A percentile compares a stretch with the other conserved stretches of the same genome.
Evolutionary conservation across 2,113 vertebrate genomes (phyloP).

Genomic region (Stegastes partitus): DNA sequence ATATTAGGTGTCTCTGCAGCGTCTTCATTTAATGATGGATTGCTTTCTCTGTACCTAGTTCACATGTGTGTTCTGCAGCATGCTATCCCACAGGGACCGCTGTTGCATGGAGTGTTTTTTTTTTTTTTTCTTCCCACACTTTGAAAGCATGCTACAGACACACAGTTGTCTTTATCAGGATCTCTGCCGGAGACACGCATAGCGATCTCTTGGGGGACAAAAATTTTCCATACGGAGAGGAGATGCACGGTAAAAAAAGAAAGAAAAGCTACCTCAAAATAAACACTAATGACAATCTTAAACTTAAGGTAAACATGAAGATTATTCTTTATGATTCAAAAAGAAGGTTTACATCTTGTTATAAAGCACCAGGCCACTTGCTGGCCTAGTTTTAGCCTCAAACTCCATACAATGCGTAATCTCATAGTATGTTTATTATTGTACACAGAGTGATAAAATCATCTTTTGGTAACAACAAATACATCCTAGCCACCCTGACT

Average conservation of each 20-base stretch:
- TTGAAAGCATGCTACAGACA: conserved; percentile 39
- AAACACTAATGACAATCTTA: conserved; percentile 23
- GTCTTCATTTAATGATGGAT: conserved; percentile 54
- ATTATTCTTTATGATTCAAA: background rate
- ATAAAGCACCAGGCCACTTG: background rate
- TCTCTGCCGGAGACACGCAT: conserved; percentile 36
- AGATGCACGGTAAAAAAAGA: conserved; percentile 18
- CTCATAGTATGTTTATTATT: background rate
- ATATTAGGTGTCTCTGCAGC: conserved; percentile 49
- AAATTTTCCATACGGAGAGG: conserved; percentile 41
- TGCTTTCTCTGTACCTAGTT: conserved; percentile 7
- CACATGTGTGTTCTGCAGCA: conserved; percentile 35
- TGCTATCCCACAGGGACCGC: conserved; percentile 41
- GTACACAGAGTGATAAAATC: too few relatives aligned
- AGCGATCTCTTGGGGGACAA: conserved; percentile 49
- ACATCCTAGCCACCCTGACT: too few relatives aligned
- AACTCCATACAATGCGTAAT: background rate
- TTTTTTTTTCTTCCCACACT: background rate
- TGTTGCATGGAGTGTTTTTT: conserved; percentile 31
- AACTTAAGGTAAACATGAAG: background rate
- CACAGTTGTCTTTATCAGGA: conserved; percentile 53
- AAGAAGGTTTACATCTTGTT: background rate
- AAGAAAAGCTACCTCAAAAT: background rate
- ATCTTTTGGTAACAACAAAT: too few relatives aligned
- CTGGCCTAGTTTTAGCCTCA: too few relatives aligned